Percentiles rank a stretch among this genome's conserved stretches.
phyloP scores from a whole-genome alignment of 1,140 invertebrate species.

The Psix sp. region DNA sequence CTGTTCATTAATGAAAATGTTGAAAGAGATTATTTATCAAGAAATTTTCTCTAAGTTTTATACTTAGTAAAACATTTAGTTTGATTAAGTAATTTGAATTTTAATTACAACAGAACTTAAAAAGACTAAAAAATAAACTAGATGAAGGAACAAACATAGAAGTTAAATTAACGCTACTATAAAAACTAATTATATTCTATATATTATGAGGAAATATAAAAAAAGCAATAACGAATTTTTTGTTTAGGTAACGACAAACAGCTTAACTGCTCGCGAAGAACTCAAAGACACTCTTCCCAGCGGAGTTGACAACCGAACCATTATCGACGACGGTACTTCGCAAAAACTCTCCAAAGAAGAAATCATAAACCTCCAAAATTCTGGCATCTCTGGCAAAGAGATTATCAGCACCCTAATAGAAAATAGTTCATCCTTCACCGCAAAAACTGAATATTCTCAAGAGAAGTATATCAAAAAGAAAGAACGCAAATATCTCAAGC shows the following conservation, averaged over 20 bases:
- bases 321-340: slow-evolving; percentile 89
- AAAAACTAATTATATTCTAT: no score
- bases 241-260: slow-evolving; percentile 65
- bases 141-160: no score
- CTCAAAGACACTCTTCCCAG: slow-evolving; percentile 70
- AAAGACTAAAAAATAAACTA: no score
- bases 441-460: slow-evolving; percentile 94
- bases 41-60: no score
- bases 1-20: no score
- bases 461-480: slow-evolving; percentile 97
- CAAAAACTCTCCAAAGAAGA: slow-evolving; percentile 90
- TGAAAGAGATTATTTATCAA: no score
- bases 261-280: slow-evolving; percentile 68
- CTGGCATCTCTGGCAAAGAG: slow-evolving; percentile 85
- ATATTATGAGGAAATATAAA: no score
- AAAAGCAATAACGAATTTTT: not conserved
- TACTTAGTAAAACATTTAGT: no score
- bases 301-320: slow-evolving; percentile 89
- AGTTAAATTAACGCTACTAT: no score
- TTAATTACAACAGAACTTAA: no score
- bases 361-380: slow-evolving; percentile 86
- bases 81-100: no score
- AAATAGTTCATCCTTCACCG: slow-evolving; percentile 90
- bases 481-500: slow-evolving; percentile 92
- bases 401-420: slow-evolving; percentile 91